These are phyloP conservation scores for Zaprionus capensis DNA, from an alignment of 1,140 invertebrate genomes.

Conservation along the genomic window DNA sequence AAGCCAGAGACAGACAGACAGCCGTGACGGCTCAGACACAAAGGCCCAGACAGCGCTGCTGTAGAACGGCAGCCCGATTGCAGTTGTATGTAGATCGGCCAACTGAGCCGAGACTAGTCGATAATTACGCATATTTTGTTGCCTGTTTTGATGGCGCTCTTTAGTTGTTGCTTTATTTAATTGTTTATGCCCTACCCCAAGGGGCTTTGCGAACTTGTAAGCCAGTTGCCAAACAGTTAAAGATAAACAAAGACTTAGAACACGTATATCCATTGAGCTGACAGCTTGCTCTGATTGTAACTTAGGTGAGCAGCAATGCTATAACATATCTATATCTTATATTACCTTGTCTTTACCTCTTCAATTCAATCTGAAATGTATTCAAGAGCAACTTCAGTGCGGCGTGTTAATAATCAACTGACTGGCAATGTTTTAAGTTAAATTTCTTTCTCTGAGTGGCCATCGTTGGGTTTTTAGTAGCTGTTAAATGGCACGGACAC, in stretches of 20 bases:
- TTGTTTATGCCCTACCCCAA: slow-evolving; percentile 19
- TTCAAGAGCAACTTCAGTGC: slow-evolving; percentile 66
- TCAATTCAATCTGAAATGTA: neutral
- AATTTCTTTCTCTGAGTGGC: slow-evolving; percentile 44
- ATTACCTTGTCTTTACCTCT: too few species aligned
- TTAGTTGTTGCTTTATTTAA: slow-evolving; percentile 59
- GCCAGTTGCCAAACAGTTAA: neutral
- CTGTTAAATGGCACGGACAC: slow-evolving; percentile 72
- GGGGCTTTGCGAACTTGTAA: slow-evolving; percentile 45
- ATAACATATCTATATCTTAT: neutral
- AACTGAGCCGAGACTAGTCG: slow-evolving; percentile 55
- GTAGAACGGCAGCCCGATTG: slow-evolving; percentile 17
- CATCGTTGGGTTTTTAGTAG: slow-evolving; percentile 73
- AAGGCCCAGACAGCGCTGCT: slow-evolving; percentile 60
- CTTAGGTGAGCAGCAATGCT: neutral
- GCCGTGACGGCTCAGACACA: slow-evolving; percentile 64
- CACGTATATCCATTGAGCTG: neutral
- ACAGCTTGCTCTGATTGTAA: neutral
- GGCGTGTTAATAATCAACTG: slow-evolving; percentile 45
- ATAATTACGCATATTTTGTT: slow-evolving; percentile 82
- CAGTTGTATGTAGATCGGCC: slow-evolving; percentile 36
- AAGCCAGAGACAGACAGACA: slow-evolving; percentile 14
- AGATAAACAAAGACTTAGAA: slow-evolving; percentile 9
- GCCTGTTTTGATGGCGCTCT: slow-evolving; percentile 77
- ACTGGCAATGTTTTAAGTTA: slow-evolving; percentile 44